Base-by-base conservation (phyloP, 2,797 vertebrate species). In the Hoplostethus mediterraneus region DNA sequence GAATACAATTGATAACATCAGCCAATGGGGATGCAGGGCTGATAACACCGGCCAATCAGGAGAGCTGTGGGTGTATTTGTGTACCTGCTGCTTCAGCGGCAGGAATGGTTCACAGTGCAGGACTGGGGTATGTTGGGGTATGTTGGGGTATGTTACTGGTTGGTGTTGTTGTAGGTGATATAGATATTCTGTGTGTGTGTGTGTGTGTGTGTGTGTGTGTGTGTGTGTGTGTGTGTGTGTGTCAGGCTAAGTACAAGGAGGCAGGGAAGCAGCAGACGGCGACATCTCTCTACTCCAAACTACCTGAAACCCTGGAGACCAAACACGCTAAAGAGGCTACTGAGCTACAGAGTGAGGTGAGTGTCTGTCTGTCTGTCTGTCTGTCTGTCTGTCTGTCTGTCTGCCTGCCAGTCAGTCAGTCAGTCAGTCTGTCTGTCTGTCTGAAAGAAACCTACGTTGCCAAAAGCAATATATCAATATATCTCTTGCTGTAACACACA, bases 241-340 rank as follows among this genome's bases (percentile, higher is more conserved):
- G 44, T 77, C 76, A 99, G 97, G 88, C 94, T 53, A 97, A 96
- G 79, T 98, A 98, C 73, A 97, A 94, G 87, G 93, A 95, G 77
- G 93, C 78, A n/a, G 91, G 82, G 62, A 96, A 94, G 84, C 90
- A 91, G 88, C 91, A 94, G 72, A 67, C 93, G 21, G 85, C 94
- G 10, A 77, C 92, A 2, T 91, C 94, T 58, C 93, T 97, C 1
- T 99, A 96, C 89, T 95, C 95, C 69, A 95, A 88, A 88, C 96
- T 99, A 82, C 94, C 97, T 1, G 95, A 96, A 57, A 99, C 98
- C 42, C 91, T 96, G 68, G 96, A 99, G 71, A 99, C 95, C 7
- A 95, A 94, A 66, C 96, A 94, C 47, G 95, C 94, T 1, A 95
- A 92, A 89, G 94, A 97, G 71, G 90, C 89, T 14, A 89, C 90